phyloP scores from a whole-genome alignment of 1,140 invertebrate species.

The Ceratina japonica region DNA sequence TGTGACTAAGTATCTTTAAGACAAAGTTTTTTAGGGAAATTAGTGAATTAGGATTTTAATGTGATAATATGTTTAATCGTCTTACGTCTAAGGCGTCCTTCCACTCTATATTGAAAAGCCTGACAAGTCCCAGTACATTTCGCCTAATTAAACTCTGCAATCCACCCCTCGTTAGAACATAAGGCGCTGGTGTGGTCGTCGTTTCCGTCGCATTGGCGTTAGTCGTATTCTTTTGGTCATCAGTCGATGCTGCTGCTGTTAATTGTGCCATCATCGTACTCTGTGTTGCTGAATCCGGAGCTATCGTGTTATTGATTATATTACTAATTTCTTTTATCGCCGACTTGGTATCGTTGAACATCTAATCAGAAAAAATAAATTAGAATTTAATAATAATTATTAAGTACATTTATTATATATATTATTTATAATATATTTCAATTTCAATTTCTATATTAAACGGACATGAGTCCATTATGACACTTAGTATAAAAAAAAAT shows the following conservation, averaged over 20 bases:
- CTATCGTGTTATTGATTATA: constrained; percentile 72
- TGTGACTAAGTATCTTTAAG: no score
- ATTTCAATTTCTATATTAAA: no score
- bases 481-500: no score
- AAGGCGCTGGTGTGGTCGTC: constrained; percentile 70
- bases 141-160: constrained; percentile 73
- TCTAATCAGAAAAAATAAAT: constrained; percentile 68
- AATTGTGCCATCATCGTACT: constrained; percentile 36
- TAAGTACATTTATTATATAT: no score
- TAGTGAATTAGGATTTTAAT: background rate
- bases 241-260: constrained; percentile 7
- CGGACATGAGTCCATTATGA: no score
- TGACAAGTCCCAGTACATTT: constrained; percentile 77
- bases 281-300: constrained; percentile 66
- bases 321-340: constrained; percentile 75
- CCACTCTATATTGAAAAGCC: constrained; percentile 79
- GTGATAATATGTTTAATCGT: background rate
- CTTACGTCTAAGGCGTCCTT: constrained; percentile 79
- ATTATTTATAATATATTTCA: no score
- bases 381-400: no score
- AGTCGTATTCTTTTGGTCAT: background rate
- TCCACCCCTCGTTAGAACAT: constrained; percentile 69
- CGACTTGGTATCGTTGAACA: constrained; percentile 77
- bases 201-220: constrained; percentile 7
- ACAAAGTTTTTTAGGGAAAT: background rate